Conservation (phyloP, 2,113 vertebrate species). For the Nycticorax nycticorax region DNA sequence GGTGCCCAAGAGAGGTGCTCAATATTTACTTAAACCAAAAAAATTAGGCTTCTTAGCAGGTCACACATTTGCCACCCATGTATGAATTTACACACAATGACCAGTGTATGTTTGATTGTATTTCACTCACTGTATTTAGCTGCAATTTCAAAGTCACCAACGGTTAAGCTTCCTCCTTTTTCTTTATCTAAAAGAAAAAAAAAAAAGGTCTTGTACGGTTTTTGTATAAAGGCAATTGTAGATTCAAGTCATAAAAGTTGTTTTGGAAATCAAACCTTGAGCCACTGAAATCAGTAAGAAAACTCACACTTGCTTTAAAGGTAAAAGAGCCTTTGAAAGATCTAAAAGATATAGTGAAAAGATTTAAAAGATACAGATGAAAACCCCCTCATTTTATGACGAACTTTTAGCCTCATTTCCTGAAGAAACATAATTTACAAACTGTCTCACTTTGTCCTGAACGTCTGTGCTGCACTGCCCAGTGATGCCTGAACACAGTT, state of each 20-base stretch:
- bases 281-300: background rate
- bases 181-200: conserved; percentile 75
- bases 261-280: background rate
- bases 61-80: background rate
- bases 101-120: background rate
- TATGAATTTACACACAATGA: background rate
- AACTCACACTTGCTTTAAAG: background rate
- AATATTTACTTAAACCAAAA: background rate
- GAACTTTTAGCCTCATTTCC: background rate
- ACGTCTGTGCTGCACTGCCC: background rate
- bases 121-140: conserved; percentile 83
- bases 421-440: background rate
- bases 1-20: background rate
- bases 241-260: background rate
- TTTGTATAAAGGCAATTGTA: background rate
- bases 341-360: too few species aligned
- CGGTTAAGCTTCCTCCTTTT: conserved; percentile 78
- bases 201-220: background rate
- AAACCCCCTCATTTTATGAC: background rate
- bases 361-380: background rate
- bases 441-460: background rate
- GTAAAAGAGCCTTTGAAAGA: background rate
- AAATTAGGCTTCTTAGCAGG: background rate
- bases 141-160: conserved; percentile 80
- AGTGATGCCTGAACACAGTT: background rate